Conservation (phyloP, 2,113 vertebrate genomes). For the Ciconia maguari region DNA sequence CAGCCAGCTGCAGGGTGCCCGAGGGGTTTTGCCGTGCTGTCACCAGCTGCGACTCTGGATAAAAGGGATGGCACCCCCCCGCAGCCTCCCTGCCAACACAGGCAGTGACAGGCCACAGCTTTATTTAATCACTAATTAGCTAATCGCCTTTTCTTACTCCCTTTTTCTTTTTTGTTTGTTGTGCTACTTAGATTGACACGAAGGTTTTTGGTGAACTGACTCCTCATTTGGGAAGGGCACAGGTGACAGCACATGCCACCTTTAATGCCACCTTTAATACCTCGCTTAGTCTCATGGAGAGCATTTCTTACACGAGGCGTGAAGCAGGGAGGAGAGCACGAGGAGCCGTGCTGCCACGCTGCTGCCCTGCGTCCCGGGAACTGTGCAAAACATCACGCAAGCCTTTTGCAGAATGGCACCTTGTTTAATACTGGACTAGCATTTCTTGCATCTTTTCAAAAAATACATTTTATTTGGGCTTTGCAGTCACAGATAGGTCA, state of each 20-base stretch:
- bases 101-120: not conserved
- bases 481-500: not conserved
- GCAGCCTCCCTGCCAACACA: not conserved
- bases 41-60: not conserved
- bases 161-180: not conserved
- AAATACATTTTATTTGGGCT: not conserved
- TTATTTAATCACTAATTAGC: conserved; percentile 33
- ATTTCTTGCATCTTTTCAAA: not conserved
- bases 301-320: fast-evolving
- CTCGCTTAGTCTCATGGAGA: fast-evolving
- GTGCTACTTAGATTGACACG: not conserved
- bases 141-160: not conserved
- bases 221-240: not conserved
- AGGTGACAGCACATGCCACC: not conserved
- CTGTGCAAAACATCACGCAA: fast-evolving
- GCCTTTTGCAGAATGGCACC: not conserved
- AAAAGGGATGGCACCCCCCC: not conserved
- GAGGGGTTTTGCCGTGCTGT: not conserved
- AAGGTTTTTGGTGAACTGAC: not conserved
- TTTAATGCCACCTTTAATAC: not conserved
- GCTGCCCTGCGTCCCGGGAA: fast-evolving
- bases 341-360: not conserved
- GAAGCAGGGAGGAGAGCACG: not conserved
- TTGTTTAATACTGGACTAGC: fast-evolving
- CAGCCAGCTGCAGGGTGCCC: not conserved